Evolutionary conservation across 2,797 vertebrate species (phyloP), one percentile per base, ranked within the genome.

Genomic region (Microctenopoma stevenorrisi): DNA sequence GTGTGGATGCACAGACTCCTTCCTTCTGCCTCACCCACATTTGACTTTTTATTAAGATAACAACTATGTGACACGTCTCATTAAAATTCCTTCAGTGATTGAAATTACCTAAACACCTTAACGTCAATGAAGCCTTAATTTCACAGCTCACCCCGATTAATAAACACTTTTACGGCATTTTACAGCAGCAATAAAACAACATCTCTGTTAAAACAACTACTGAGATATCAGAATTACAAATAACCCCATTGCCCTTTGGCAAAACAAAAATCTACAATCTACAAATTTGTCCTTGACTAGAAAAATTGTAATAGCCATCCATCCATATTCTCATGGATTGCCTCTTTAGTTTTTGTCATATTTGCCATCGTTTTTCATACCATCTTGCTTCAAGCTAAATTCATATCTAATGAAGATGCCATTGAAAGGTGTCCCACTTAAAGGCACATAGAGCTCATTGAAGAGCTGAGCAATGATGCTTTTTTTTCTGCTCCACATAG

Each of bases 401-500:
- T 74, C 68, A 71, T 63, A 48, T 58, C 58, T 66, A 76, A 82
- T 75, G 86, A 86, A 80, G 63, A 79, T 13, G 60, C 66, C 70
- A 63, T 82, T 76, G 33, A 81, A 75, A 85, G 51, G 65, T 81
- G 79, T 72, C 88, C 86, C 86, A 91, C 79, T 89, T 83, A 74
- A 80, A 81, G 67, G 87, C 64, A 85, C 62, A 75, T 53, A 65
- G 63, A 82, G 74, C 68, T 56, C 59, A 67, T 5, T 71, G 76
- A 87, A 51, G 74, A 82, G 80, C 49, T 14, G 30, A 81, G 74
- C 16, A 72, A 71, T 46, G 66, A 84, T 78, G 82, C 74, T 86
- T 86, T 70, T 76, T 84, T 87, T 92, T 92, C 88, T 93, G 92
- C 87, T 91, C 88, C 88, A 94, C 89, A 92, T 89, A 92, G 87